These are phyloP conservation scores for Addax nasomaculatus DNA, from an alignment of 2,113 vertebrate species.

Conservation along the genomic window DNA sequence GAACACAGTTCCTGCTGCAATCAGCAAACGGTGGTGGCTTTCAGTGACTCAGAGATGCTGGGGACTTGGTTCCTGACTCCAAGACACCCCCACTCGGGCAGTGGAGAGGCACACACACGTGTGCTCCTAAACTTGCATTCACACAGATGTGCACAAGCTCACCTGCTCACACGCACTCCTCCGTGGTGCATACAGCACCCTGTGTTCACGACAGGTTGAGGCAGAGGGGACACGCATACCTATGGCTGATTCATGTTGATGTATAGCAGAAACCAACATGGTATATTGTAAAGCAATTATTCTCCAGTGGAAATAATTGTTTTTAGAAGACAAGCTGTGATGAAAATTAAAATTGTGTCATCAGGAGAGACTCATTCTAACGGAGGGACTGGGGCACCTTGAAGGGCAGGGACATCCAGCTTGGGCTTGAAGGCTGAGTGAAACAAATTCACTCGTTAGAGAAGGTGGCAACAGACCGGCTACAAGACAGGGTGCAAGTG, in stretches of 20 bases:
- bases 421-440: neutral
- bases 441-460: neutral
- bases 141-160: neutral
- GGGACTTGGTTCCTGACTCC: neutral
- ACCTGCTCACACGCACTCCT: neutral
- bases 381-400: neutral
- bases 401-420: neutral
- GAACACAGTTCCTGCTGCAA: neutral
- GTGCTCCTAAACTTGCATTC: neutral
- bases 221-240: neutral
- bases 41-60: neutral
- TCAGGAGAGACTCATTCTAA: neutral
- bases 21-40: neutral
- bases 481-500: no score
- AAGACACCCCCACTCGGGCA: neutral
- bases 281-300: neutral
- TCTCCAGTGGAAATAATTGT: neutral
- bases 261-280: neutral
- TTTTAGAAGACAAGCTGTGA: neutral
- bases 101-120: neutral
- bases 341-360: neutral
- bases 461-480: neutral
- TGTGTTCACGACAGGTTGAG: neutral
- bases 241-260: neutral
- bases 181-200: neutral